Evolutionary conservation across 2,888 invertebrate genomes (phyloP), one percentile per base, ranked within the genome.

Genomic region (Eupithecia tripunctaria): DNA sequence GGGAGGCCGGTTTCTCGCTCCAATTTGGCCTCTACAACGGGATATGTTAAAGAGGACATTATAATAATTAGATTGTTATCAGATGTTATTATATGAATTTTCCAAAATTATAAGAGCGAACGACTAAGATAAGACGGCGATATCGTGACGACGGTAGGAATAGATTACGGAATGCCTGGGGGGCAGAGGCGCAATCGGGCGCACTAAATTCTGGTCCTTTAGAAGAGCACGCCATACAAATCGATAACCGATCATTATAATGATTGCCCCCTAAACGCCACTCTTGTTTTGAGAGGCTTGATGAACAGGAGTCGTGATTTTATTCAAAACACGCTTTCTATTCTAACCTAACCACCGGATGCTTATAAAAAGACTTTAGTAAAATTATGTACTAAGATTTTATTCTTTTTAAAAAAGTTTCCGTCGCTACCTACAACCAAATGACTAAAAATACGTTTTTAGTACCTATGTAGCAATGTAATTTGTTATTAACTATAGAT

Each of bases 51-150:
- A 91, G 87, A 93, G 93, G 90, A 92, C 91, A 93, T 94, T 94
- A 94, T 92, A 92, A 94, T 93, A 93, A 93, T 94, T 92, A 92
- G 92, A 93, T 93, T 91, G 92, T 93, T 93, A 93, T 93, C 93
- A 91, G 92, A 92, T 89, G 86, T 93, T 93, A 93, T 94, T 92
- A 93, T 93, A 93, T 88, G 92, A 91, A 93, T 92, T 94, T 93
- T 86, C 88, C 86, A 89, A 92, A 93, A 94, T 93, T 92, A 92
- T 92, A 92, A 92, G 88, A 90, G 87, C 82, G 85, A 87, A 84
- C 89, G 89, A 90, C 86, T 84, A 86, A 91, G 92, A 92, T 92
- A 91, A 90, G 89, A 90, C 88, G 89, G 82, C 86, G 88, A 89
- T 92, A 92, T 92, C 92, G 93, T 93, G 92, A 89, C 87, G 89